Evolutionary conservation across 2,113 vertebrate species (phyloP), one percentile per base, ranked within the genome.

Genomic region (Lasiurus borealis): DNA sequence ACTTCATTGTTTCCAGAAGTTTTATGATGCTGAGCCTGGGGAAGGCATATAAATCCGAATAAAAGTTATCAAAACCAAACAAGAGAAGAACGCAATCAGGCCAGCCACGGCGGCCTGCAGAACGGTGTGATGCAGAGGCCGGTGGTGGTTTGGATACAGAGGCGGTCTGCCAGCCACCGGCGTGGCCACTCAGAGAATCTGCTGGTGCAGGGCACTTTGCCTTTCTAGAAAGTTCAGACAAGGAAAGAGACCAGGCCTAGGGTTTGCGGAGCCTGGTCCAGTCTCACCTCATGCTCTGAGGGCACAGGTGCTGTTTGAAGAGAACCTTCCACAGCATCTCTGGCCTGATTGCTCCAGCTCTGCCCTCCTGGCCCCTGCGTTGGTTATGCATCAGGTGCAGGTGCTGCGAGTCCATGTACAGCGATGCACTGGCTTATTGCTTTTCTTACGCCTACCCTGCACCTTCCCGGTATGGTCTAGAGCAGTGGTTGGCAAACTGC

Each of bases 41-140:
- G 25, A 68, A 66, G 21, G 27, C 31, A 85, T 81, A 80, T 3
- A 71, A 71, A 88, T 36, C 25, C 89, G 27, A 8, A 48, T 16
- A n/a, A 6, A 71, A 25, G 31, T 19, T 25, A 84, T 80, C 5
- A 48, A 89, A 57, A 46, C 54, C 73, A 85, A 90, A 73, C 48
- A 25, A 25, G 52, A 89, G 23, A 64, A 85, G 80, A 50, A 21
- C 8, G 12, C 62, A 18, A 40, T 36, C 50, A 62, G 31, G 16
- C 16, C 31, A 31, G 10, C 25, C 8, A 3, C 48, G 34, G 82
- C 13, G 15, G 50, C 36, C 23, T 11, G 11, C 91, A 54, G 0
- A 97, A 98, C 44, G 98, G 10, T 40, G 96, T 5, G 97, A 98
- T 4, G 93, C 95, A 0, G 96, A 96, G 12, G 97, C 97, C 5